These are phyloP conservation scores for Lepisosteus oculatus DNA, from an alignment of 2,113 vertebrate genomes.

Conservation along the genomic window DNA sequence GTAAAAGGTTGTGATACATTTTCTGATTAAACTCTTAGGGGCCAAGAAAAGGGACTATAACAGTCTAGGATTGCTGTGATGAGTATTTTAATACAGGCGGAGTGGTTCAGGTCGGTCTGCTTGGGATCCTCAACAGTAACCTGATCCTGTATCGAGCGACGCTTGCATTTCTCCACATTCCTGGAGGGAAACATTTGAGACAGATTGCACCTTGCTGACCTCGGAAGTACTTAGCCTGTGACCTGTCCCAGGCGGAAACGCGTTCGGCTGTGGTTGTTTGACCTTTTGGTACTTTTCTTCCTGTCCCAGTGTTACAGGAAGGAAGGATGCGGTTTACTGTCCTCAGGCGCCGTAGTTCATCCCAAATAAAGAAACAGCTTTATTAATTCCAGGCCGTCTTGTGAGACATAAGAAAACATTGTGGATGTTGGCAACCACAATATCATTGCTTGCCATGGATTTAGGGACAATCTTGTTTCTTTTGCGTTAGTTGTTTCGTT, in stretches of 20 bases:
- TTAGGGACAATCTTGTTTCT: constrained; percentile 22
- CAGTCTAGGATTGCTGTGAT: too few relatives aligned
- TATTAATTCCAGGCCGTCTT: constrained; percentile 82
- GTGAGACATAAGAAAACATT: constrained; percentile 62
- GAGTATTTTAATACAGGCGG: too few relatives aligned
- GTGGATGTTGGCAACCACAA: constrained; percentile 53
- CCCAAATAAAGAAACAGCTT: constrained; percentile 53
- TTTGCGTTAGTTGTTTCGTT: constrained; percentile 50
- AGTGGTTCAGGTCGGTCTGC: too few relatives aligned
- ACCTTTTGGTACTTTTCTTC: constrained; percentile 62
- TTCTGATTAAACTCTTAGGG: too few relatives aligned
- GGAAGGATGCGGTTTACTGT: constrained; percentile 82
- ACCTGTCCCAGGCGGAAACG: constrained; percentile 52
- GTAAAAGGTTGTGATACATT: too few relatives aligned
- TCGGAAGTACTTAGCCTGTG: constrained; percentile 58
- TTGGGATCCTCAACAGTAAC: too few relatives aligned
- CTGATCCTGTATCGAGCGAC: not conserved
- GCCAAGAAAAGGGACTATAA: too few relatives aligned
- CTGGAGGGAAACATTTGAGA: constrained; percentile 33
- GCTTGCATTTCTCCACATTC: not conserved
- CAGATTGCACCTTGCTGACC: constrained; percentile 55
- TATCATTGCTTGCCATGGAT: constrained; percentile 16
- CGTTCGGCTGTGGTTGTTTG: constrained; percentile 56
- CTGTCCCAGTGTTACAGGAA: constrained; percentile 67
- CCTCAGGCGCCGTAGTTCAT: constrained; percentile 64